Percentiles rank a stretch among this genome's conserved stretches.
Conservation (phyloP, 2,888 invertebrate genomes). For the Drosophila demipolita region DNA sequence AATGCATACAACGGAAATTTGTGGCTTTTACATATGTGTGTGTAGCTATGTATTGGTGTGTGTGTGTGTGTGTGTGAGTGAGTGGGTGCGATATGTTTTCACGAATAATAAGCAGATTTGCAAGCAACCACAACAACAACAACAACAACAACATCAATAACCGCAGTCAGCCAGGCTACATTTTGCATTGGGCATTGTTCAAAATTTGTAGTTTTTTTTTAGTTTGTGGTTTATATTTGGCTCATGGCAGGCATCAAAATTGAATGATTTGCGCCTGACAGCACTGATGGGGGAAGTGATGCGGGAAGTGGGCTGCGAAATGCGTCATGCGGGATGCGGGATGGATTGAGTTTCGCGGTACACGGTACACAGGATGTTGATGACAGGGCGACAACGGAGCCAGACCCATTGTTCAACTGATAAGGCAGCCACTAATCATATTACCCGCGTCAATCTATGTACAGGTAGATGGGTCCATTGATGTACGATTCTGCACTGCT, state of each 20-base stretch:
- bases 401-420: slow-evolving; percentile 65
- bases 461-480: slow-evolving; percentile 22
- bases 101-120: slow-evolving; percentile 58
- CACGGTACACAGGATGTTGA: slow-evolving; percentile 37
- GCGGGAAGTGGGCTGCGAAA: neutral
- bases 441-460: slow-evolving; percentile 66
- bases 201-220: slow-evolving; percentile 37
- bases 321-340: slow-evolving; percentile 2
- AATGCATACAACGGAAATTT: slow-evolving; percentile 68
- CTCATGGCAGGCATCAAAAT: slow-evolving; percentile 45
- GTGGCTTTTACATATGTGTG: slow-evolving; percentile 37
- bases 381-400: slow-evolving; percentile 47
- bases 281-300: slow-evolving; percentile 9
- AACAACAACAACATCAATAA: slow-evolving; percentile 45
- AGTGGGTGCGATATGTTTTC: slow-evolving; percentile 35
- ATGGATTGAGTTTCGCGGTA: slow-evolving; percentile 26
- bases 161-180: slow-evolving; percentile 27
- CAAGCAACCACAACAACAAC: slow-evolving; percentile 49
- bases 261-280: slow-evolving; percentile 59
- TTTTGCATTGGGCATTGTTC: slow-evolving; percentile 48
- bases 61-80: slow-evolving; percentile 21
- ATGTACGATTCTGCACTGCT: slow-evolving; percentile 36
- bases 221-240: slow-evolving; percentile 23
- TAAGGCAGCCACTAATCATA: slow-evolving; percentile 59
- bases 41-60: slow-evolving; percentile 16